A percentile compares a stretch with the other conserved stretches of the same genome.
These are phyloP conservation scores for Achlya flavicornis DNA, from an alignment of 2,888 invertebrate genomes.

Conservation along the genomic window DNA sequence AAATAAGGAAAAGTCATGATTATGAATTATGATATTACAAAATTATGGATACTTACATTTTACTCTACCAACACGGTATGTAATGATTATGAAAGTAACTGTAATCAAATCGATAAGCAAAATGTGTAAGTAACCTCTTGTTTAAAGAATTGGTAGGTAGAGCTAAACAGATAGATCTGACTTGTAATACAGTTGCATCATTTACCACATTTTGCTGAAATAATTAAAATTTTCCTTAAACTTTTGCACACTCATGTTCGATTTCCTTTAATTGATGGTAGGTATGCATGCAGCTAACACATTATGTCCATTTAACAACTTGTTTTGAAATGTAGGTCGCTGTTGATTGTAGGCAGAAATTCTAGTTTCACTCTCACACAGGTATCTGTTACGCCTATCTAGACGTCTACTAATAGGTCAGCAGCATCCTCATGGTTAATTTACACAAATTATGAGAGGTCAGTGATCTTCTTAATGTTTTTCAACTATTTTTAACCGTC, in stretches of 20 bases:
- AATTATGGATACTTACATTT: not conserved
- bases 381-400: not conserved
- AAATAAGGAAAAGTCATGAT: not conserved
- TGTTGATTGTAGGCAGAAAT: constrained; percentile 6
- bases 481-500: not conserved
- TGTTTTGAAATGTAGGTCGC: constrained; percentile 17
- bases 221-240: too few species aligned
- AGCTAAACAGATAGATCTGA: too few species aligned
- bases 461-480: not conserved
- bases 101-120: too few species aligned
- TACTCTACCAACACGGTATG: not conserved
- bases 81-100: too few species aligned
- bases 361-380: constrained; percentile 13
- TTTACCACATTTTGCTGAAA: too few species aligned
- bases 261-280: not conserved
- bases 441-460: not conserved
- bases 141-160: too few species aligned
- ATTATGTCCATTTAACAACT: constrained; percentile 11
- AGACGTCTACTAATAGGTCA: constrained; percentile 1
- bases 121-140: too few species aligned
- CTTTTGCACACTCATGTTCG: not conserved
- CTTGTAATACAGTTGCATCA: too few species aligned
- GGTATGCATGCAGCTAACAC: not conserved
- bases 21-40: not conserved
- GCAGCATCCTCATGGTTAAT: not conserved